phyloP scores from a whole-genome alignment of 2,888 invertebrate genomes.

The Escarpia spicata region DNA sequence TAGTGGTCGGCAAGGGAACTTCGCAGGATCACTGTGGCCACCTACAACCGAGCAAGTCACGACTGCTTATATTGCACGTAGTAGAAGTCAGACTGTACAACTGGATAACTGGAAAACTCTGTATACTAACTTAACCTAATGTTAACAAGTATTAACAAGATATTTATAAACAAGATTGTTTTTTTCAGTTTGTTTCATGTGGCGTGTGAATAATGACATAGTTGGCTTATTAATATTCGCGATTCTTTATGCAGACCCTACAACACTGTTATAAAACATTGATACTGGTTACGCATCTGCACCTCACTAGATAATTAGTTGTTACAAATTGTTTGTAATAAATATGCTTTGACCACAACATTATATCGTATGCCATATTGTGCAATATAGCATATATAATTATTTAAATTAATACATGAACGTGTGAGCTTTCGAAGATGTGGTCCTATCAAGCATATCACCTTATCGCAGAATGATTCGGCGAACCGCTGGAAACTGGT shows the following conservation, averaged over 20 bases:
- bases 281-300: background rate
- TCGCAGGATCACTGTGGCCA: background rate
- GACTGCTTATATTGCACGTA: too few species aligned
- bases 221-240: background rate
- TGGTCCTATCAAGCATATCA: background rate
- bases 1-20: constrained; percentile 16
- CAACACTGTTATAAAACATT: too few species aligned
- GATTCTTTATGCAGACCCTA: background rate
- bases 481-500: background rate
- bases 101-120: background rate
- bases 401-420: background rate
- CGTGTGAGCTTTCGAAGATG: background rate
- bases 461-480: background rate
- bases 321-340: background rate
- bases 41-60: background rate
- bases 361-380: too few species aligned
- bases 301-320: background rate
- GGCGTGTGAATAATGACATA: background rate
- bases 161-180: background rate
- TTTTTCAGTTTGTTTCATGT: background rate
- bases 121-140: background rate
- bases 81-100: too few species aligned
- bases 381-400: background rate
- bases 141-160: background rate
- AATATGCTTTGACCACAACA: background rate